phyloP scores from a whole-genome alignment of 2,888 invertebrate species.

The Aproaerema taeniolella region DNA sequence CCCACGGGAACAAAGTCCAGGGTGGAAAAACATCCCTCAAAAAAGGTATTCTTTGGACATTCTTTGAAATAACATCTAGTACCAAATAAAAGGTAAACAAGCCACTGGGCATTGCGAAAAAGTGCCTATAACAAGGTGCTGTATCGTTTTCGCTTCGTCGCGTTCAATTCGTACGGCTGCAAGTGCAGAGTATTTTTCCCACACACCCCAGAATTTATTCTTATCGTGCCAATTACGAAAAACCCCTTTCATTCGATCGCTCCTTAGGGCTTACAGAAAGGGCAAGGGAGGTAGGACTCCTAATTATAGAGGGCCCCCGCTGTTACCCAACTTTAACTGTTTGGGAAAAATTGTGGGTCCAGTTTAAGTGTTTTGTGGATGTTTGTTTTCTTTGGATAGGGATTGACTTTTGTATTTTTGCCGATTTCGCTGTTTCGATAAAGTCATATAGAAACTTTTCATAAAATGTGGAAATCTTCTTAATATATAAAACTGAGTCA shows the following conservation, averaged over 20 bases:
- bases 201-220: slow-evolving; percentile 66
- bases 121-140: too few relatives aligned
- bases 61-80: too few relatives aligned
- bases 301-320: slow-evolving; percentile 67
- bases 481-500: too few relatives aligned
- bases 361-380: slow-evolving; percentile 4
- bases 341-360: slow-evolving; percentile 16
- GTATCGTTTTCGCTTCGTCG: background rate
- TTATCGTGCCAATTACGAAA: slow-evolving; percentile 71
- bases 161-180: slow-evolving; percentile 30
- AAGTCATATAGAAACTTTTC: too few relatives aligned
- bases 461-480: too few relatives aligned
- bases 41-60: too few relatives aligned
- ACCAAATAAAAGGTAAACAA: too few relatives aligned
- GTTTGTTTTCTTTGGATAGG: background rate
- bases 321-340: slow-evolving; percentile 32
- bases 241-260: slow-evolving; percentile 53
- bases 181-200: slow-evolving; percentile 58
- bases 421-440: background rate
- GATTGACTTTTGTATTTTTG: background rate
- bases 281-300: slow-evolving; percentile 70
- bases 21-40: too few relatives aligned
- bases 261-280: slow-evolving; percentile 52
- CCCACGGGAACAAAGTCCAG: too few relatives aligned
- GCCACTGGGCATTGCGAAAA: too few relatives aligned